These are phyloP conservation scores for Muschampia plurimacula DNA, from an alignment of 2,888 invertebrate genomes.

Conservation along the genomic window DNA sequence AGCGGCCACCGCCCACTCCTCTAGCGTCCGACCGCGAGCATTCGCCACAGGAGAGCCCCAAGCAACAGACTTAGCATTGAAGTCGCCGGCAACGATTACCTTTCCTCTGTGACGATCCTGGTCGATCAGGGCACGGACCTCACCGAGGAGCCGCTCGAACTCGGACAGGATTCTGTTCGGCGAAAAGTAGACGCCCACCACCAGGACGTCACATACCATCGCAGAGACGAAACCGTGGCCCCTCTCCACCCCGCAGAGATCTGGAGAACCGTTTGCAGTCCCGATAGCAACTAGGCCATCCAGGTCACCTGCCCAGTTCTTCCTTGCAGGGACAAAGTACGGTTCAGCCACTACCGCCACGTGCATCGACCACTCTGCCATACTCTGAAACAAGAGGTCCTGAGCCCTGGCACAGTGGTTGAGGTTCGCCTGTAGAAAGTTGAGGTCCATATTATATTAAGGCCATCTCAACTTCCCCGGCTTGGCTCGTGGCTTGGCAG, in stretches of 20 bases:
- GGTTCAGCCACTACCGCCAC: slow-evolving; percentile 41
- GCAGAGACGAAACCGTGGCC: slow-evolving; percentile 41
- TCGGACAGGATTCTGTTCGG: slow-evolving; percentile 44
- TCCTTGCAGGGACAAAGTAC: slow-evolving; percentile 24
- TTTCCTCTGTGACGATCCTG: background rate
- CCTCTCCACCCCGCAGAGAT: background rate
- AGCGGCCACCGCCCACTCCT: slow-evolving; percentile 38
- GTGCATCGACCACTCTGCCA: slow-evolving; percentile 41
- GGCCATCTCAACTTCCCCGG: background rate
- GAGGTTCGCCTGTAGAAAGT: slow-evolving; percentile 35
- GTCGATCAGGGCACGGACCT: slow-evolving; percentile 25
- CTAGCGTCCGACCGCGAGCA: slow-evolving; percentile 38
- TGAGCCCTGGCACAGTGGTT: slow-evolving; percentile 43
- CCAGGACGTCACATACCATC: slow-evolving; percentile 16
- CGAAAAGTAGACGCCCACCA: slow-evolving; percentile 46
- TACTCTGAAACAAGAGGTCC: slow-evolving; percentile 41
- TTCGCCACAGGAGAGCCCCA: slow-evolving; percentile 44
- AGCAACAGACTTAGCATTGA: slow-evolving; percentile 44
- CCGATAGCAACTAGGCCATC: slow-evolving; percentile 25
- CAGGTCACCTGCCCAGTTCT: slow-evolving; percentile 25
- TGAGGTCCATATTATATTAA: background rate
- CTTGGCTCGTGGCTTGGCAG: background rate
- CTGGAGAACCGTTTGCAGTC: background rate
- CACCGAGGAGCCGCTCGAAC: slow-evolving; percentile 42
- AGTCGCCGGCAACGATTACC: slow-evolving; percentile 36